A percentile compares a stretch with the other conserved stretches of the same genome.
Evolutionary conservation across 2,888 invertebrate species (phyloP).

Genomic region (Oegoconia quadripuncta): DNA sequence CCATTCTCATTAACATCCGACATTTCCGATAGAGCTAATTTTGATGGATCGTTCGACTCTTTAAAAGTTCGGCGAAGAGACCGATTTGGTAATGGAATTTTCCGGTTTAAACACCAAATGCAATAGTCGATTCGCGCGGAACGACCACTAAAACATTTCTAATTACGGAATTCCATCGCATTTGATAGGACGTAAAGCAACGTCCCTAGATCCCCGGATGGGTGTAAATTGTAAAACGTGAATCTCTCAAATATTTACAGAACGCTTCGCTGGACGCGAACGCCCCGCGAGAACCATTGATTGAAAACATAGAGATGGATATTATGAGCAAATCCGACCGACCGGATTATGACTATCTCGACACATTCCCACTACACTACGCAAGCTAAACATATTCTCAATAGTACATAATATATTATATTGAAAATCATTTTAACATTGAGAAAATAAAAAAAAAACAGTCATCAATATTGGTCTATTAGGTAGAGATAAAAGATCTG

Average conservation of each 20-base stretch:
- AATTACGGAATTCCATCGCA: slow-evolving; percentile 48
- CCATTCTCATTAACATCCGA: slow-evolving; percentile 4
- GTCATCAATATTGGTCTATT: too few relatives aligned
- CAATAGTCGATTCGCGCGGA: slow-evolving; percentile 2
- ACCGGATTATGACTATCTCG: neutral
- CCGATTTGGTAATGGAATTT: too few relatives aligned
- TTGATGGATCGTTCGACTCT: neutral
- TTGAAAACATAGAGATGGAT: slow-evolving; percentile 25
- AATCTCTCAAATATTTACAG: slow-evolving; percentile 62
- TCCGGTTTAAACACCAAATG: neutral
- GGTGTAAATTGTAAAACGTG: slow-evolving; percentile 63
- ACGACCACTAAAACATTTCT: slow-evolving; percentile 37
- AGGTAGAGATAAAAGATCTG: too few relatives aligned
- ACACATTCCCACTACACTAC: neutral
- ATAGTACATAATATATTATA: too few relatives aligned
- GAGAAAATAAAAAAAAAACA: too few relatives aligned
- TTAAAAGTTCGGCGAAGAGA: too few relatives aligned
- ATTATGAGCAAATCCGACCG: slow-evolving; percentile 7
- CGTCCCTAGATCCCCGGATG: slow-evolving; percentile 38
- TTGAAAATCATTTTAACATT: too few relatives aligned
- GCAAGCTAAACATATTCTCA: neutral
- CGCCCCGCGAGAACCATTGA: slow-evolving; percentile 26
- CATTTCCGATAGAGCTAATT: neutral
- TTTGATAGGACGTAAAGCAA: slow-evolving; percentile 46
- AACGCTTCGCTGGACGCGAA: slow-evolving; percentile 44